Evolutionary conservation across 2,888 invertebrate genomes (phyloP), one percentile per base, ranked within the genome.

Genomic region (Hylaea fasciaria): DNA sequence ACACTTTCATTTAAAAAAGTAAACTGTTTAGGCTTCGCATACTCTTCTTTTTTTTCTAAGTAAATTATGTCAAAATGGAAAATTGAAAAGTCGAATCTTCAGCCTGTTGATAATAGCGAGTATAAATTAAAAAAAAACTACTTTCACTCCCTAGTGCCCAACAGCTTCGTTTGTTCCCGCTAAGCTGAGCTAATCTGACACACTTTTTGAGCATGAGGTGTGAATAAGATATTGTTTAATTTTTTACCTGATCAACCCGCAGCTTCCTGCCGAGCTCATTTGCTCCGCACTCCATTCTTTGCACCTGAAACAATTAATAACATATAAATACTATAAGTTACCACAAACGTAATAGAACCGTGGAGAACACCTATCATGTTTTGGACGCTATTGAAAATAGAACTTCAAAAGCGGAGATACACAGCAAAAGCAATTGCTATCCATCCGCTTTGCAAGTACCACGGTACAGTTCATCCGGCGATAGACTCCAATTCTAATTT

Each of bases 261-360:
- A 87, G 82, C 82, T 91, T 91, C 78, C 89, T 89, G 80, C 84
- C 82, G 71, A 85, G 76, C 70, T 90, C 91, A 72, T 81, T 82
- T 64, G 81, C 82, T 75, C 85, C 87, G 75, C 86, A 85, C 87
- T 92, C 92, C 92, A 92, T 92, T 77, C 86, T 91, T 77, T 89
- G 91, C 74, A 85, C 80, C 92, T 92, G 85, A 49, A 91, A 91
- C 85, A 86, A 89, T 61, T 57, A 48, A 59, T 39, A 65, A 52
- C 43, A 2, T 13, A n/a, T 32, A 46, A 11, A 32, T 32, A 12
- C 32, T 45, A 48, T 43, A 56, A 56, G 22, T 37, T 41, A 32
- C 12, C 2, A 9, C n/a, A 13, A n/a, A 0, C 5, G 22, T 22
- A 22, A 22, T 22, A 22, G 22, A 3, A 22, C 5, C 22, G 22